These are phyloP conservation scores for Ernsta delagoae DNA, from an alignment of 2,888 invertebrate genomes.

Conservation along the genomic window DNA sequence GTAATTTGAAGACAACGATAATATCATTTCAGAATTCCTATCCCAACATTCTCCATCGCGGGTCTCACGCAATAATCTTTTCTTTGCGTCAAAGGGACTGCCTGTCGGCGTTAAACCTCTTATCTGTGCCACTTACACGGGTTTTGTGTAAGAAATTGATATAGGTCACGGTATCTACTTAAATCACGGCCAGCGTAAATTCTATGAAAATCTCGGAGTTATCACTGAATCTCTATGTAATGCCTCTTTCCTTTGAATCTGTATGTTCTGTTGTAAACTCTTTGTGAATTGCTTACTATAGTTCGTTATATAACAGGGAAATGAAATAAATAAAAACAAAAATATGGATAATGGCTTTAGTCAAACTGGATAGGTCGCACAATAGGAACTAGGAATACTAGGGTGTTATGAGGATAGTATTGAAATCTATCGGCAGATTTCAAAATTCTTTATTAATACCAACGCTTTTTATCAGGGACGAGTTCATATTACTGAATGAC, in stretches of 20 bases:
- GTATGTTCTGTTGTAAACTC: background rate
- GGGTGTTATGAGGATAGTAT: no score
- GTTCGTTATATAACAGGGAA: background rate
- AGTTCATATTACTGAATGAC: no score
- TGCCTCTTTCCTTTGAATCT: background rate
- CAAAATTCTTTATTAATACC: no score
- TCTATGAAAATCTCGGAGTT: constrained; percentile 1
- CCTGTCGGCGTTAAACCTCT: constrained; percentile 14
- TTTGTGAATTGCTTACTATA: background rate
- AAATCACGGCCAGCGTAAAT: background rate
- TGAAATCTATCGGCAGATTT: no score
- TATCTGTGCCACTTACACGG: constrained; percentile 23
- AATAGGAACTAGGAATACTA: no score
- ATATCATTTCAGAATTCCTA: constrained; percentile 9
- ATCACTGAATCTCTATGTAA: background rate
- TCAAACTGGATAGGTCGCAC: no score
- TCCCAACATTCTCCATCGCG: constrained; percentile 10
- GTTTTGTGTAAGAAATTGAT: constrained; percentile 23
- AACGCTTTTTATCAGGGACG: no score
- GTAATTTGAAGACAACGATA: constrained; percentile 2
- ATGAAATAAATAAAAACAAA: no score
- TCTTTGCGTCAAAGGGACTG: constrained; percentile 25
- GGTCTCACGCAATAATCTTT: constrained; percentile 17
- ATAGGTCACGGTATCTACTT: constrained; percentile 18
- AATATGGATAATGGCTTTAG: no score